Conservation (phyloP, 2,113 vertebrate genomes). For the Chaetops frenatus region DNA sequence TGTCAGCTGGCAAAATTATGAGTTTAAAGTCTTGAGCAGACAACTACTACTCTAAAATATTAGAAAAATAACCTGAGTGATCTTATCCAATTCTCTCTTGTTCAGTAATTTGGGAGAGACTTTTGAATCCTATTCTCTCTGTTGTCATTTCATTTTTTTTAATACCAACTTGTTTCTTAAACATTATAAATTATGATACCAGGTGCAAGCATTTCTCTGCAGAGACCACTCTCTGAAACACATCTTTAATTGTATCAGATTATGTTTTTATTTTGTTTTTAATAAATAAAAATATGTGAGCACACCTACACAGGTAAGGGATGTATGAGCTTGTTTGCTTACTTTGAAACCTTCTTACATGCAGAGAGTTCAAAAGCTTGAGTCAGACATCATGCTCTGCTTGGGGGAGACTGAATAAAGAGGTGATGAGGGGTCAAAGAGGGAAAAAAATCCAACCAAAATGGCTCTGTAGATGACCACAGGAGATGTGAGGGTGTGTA, state of each 20-base stretch:
- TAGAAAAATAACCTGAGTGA: not conserved
- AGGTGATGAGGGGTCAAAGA: slow-evolving; percentile 34
- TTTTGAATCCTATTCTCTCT: not conserved
- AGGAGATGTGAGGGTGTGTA: not conserved
- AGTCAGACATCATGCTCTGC: slow-evolving; percentile 14
- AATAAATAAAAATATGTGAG: slow-evolving; percentile 44
- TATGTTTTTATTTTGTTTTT: slow-evolving; percentile 50
- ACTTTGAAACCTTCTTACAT: slow-evolving; percentile 36
- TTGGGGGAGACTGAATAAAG: slow-evolving; percentile 8
- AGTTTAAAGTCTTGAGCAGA: slow-evolving; percentile 24
- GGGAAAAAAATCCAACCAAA: not conserved
- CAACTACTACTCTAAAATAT: slow-evolving; percentile 15
- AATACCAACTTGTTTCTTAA: slow-evolving; percentile 27
- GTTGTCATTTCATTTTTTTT: slow-evolving; percentile 12
- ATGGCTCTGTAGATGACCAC: not conserved
- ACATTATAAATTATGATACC: not conserved
- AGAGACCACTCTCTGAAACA: slow-evolving; percentile 9
- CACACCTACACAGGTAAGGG: slow-evolving; percentile 37
- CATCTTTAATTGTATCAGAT: slow-evolving; percentile 31
- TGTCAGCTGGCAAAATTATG: slow-evolving; percentile 1
- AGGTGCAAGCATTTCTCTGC: slow-evolving; percentile 25
- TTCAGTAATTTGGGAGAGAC: not conserved
- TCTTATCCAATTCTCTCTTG: not conserved
- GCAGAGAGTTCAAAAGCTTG: slow-evolving; percentile 46
- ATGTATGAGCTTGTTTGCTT: slow-evolving; percentile 35